Evolutionary conservation across 2,113 vertebrate genomes (phyloP), one percentile per base, ranked within the genome.

Genomic region (Phodopus roborovskii): DNA sequence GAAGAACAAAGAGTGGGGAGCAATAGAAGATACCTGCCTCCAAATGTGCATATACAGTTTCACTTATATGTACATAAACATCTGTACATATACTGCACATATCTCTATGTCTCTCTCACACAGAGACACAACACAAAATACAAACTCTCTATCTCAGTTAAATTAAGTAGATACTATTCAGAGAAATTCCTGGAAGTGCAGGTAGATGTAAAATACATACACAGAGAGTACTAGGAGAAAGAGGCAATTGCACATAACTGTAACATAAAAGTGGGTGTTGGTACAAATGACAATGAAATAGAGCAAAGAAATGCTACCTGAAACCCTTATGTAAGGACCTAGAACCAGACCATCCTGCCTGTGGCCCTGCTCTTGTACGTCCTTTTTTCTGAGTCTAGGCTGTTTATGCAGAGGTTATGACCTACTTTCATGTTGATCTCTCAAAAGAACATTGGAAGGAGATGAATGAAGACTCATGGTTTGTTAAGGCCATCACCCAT

Each of bases 401-500:
- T 83, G 30, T 28, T 88, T 94, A 53, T 28, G 3, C 73, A 26
- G 56, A 84, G 10, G 56, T 94, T 79, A 81, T 95, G 9, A 48
- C 89, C 50, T 94, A 39, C 53, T 74, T 71, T 56, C 2, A 19
- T 92, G 19, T 81, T 68, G 10, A 28, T 70, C 56, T 45, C 88
- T 88, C 53, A 70, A 48, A 83, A 96, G 48, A 88, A 53, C 53
- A 53, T 90, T 74, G 62, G 39, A 90, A 93, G 39, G 85, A 92
- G 88, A 85, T 78, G 94, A 96, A n/a, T 73, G 91, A 96, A 75
- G 62, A 85, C 68, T 94, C 64, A 78, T 66, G 20, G 33, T 74
- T 86, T 96, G 28, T 93, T 33, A 87, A 82, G 62, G 79, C 36
- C 45, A 48, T 56, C 36, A 24, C 28, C 28, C 81, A 20, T 56